These are phyloP conservation scores for Diarsia rubi DNA, from an alignment of 2,888 invertebrate species.

Conservation along the genomic window DNA sequence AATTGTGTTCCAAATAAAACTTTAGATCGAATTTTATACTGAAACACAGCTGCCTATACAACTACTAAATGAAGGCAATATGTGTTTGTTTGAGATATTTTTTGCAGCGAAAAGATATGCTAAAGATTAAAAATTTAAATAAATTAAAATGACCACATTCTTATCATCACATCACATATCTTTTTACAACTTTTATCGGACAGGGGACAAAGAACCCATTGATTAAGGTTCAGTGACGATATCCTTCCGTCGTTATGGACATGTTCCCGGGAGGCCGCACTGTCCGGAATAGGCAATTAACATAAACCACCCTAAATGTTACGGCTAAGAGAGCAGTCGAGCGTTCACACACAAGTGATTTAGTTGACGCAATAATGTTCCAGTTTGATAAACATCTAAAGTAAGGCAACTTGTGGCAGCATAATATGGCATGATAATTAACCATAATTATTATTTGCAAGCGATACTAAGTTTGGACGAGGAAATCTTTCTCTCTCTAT, in stretches of 20 bases:
- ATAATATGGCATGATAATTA: neutral
- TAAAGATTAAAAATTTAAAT: too few species aligned
- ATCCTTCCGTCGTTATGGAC: constrained; percentile 13
- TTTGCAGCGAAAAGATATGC: neutral
- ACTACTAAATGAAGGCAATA: too few species aligned
- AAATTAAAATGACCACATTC: neutral
- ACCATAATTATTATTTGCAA: neutral
- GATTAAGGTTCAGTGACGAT: neutral
- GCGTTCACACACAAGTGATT: constrained; percentile 23
- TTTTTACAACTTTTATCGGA: neutral
- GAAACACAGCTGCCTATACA: neutral
- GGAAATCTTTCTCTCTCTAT: too few species aligned
- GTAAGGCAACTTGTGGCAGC: neutral
- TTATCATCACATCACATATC: too few species aligned
- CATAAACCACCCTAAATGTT: constrained; percentile 57
- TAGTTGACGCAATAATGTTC: constrained; percentile 20
- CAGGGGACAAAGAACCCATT: constrained; percentile 12
- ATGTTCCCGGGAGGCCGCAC: constrained; percentile 21
- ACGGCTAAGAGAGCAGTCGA: constrained; percentile 22
- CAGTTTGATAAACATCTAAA: constrained; percentile 18
- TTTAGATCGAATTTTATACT: neutral
- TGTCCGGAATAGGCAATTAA: constrained; percentile 48
- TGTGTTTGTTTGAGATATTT: neutral
- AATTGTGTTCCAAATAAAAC: neutral
- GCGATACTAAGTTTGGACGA: too few species aligned